A percentile compares a stretch with the other conserved stretches of the same genome.
phyloP scores from a whole-genome alignment of 2,888 invertebrate genomes.

The Salpingus planirostris region DNA sequence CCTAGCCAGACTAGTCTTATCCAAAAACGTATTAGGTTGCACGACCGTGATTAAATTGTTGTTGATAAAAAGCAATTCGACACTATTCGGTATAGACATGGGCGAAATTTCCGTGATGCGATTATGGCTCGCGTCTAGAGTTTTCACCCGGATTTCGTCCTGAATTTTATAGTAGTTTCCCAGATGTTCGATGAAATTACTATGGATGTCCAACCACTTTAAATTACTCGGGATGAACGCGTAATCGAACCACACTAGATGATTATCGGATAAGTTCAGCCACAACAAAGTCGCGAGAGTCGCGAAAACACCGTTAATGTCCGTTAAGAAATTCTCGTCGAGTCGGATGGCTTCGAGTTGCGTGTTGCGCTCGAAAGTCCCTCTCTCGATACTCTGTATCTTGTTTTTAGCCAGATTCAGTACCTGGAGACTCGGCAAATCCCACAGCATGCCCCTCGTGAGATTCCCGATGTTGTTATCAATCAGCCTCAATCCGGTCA shows the following conservation, averaged over 20 bases:
- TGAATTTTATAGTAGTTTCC: conserved; percentile 84
- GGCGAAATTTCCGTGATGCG: conserved; percentile 72
- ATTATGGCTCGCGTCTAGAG: conserved; percentile 84
- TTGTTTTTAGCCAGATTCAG: conserved; percentile 85
- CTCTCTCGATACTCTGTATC: conserved; percentile 74
- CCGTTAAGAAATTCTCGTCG: conserved; percentile 80
- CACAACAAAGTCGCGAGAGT: conserved; percentile 76
- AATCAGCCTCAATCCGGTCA: conserved; percentile 79
- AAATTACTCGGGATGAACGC: conserved; percentile 83
- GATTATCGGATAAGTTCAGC: conserved; percentile 85
- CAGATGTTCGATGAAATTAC: conserved; percentile 79
- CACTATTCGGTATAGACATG: conserved; percentile 81
- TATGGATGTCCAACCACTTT: conserved; percentile 85
- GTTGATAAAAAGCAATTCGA: conserved; percentile 80
- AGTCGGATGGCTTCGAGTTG: conserved; percentile 79
- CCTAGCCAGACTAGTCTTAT: conserved; percentile 73
- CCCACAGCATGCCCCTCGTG: conserved; percentile 79
- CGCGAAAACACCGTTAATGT: conserved; percentile 84
- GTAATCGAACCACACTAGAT: conserved; percentile 88
- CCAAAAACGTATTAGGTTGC: conserved; percentile 76
- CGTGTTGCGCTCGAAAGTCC: conserved; percentile 71
- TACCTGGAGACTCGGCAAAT: conserved; percentile 73
- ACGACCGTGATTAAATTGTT: conserved; percentile 78
- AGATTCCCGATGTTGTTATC: conserved; percentile 84
- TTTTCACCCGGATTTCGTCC: conserved; percentile 71